A percentile compares a stretch with the other conserved stretches of the same genome.
Conservation (phyloP, 2,888 invertebrate genomes). For the Drosophila kanekoi region DNA sequence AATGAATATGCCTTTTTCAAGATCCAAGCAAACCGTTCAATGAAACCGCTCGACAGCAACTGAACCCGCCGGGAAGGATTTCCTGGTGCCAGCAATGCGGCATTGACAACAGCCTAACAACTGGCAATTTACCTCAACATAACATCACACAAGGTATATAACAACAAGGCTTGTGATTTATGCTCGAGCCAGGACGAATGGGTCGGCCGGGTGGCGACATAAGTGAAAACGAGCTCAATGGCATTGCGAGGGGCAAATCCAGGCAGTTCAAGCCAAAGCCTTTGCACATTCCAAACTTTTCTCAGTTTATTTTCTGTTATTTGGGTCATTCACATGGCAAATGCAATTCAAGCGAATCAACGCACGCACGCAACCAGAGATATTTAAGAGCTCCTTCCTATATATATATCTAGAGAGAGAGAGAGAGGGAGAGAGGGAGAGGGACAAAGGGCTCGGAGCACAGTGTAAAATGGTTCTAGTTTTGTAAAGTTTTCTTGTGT, state of each 20-base stretch:
- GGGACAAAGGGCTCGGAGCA: slow-evolving; percentile 3
- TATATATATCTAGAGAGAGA: too few species aligned
- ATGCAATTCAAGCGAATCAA: slow-evolving; percentile 55
- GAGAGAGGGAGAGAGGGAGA: too few species aligned
- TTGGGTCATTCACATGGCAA: slow-evolving; percentile 85
- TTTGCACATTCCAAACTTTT: slow-evolving; percentile 52
- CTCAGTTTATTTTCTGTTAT: slow-evolving; percentile 78
- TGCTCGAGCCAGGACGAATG: slow-evolving; percentile 54
- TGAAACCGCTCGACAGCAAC: slow-evolving; percentile 44
- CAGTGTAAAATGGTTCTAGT: slow-evolving; percentile 35
- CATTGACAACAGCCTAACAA: slow-evolving; percentile 68
- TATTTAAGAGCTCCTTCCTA: slow-evolving; percentile 8
- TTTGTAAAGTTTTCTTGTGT: slow-evolving; percentile 10
- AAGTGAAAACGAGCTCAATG: slow-evolving; percentile 81
- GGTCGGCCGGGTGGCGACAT: slow-evolving; percentile 32
- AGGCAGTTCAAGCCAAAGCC: not conserved
- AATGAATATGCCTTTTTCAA: not conserved
- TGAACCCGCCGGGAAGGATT: slow-evolving; percentile 39
- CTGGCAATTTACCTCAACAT: slow-evolving; percentile 82
- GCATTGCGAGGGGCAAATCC: slow-evolving; percentile 47
- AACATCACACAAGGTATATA: slow-evolving; percentile 68
- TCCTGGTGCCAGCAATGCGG: slow-evolving; percentile 4
- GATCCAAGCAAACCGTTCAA: slow-evolving; percentile 41
- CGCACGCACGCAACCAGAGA: slow-evolving; percentile 57
- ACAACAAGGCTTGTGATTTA: slow-evolving; percentile 49